A percentile compares a stretch with the other conserved stretches of the same genome.
phyloP scores from a whole-genome alignment of 30 jellyfish, hydroid and myxozoan genomes.

The Chironex yamaguchii region DNA sequence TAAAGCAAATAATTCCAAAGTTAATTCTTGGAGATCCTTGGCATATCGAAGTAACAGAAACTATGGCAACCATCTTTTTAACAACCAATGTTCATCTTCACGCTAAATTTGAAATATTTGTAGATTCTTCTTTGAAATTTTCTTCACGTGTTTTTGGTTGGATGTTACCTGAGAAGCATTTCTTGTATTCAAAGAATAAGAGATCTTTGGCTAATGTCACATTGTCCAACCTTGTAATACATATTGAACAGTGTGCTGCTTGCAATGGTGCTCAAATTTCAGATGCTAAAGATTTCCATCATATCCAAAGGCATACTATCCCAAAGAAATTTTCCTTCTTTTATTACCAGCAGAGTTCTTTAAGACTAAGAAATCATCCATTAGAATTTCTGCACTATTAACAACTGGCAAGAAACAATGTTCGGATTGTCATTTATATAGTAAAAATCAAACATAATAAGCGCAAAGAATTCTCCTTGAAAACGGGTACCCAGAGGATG shows the following conservation, averaged over 20 bases:
- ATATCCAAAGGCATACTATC: conserved; percentile 8
- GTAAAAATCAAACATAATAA: too few species aligned
- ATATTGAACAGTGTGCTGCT: neutral
- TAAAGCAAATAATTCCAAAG: conserved; percentile 1
- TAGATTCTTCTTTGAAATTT: conserved; percentile 1
- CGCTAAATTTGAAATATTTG: neutral
- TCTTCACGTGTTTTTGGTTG: neutral
- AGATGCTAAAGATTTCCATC: neutral
- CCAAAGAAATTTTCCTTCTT: neutral
- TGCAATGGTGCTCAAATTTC: conserved; percentile 1
- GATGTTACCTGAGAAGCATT: conserved; percentile 25
- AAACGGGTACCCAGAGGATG: too few species aligned
- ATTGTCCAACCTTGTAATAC: neutral
- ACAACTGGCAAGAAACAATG: neutral
- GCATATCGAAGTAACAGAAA: conserved; percentile 1
- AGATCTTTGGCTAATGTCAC: neutral
- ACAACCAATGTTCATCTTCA: neutral
- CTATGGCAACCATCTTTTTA: conserved; percentile 13
- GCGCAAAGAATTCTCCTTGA: too few species aligned
- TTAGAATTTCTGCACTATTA: neutral
- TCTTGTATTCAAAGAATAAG: neutral
- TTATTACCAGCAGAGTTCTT: neutral
- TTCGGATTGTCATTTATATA: neutral
- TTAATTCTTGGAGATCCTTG: conserved; percentile 14
- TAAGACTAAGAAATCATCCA: neutral